Conservation (phyloP, 2,113 vertebrate genomes). For the Sinocyclocheilus anshuiensis region DNA sequence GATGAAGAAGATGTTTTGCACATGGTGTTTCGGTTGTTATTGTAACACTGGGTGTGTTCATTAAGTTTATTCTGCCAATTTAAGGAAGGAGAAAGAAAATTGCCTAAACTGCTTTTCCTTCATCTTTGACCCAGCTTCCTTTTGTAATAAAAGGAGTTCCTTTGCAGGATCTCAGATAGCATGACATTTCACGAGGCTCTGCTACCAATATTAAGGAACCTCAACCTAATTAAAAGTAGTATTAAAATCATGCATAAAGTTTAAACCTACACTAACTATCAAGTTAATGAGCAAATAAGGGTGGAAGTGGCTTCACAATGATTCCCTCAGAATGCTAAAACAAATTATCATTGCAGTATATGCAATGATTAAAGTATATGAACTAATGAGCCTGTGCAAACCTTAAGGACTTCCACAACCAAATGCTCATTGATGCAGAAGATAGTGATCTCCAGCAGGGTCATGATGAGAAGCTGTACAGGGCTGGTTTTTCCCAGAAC, state of each 20-base stretch:
- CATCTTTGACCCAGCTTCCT: conserved; percentile 23
- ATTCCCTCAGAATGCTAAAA: not conserved
- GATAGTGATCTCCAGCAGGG: conserved; percentile 85
- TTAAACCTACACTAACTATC: not conserved
- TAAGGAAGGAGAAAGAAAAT: conserved; percentile 16
- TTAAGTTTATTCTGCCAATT: not conserved
- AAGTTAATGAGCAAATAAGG: not conserved
- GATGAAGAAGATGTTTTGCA: not conserved
- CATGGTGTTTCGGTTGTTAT: not conserved
- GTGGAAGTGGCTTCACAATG: not conserved
- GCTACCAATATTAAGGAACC: not conserved
- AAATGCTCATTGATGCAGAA: conserved; percentile 88
- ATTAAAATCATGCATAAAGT: not conserved
- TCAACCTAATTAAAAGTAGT: not conserved
- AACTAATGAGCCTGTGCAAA: conserved; percentile 62
- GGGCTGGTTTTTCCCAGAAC: conserved; percentile 96
- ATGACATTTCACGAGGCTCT: not conserved
- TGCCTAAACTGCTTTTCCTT: not conserved
- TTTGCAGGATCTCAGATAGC: not conserved
- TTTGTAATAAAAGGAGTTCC: not conserved
- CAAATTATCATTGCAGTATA: not conserved
- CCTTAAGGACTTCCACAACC: conserved; percentile 69
- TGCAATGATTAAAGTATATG: not conserved
- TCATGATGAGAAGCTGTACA: conserved; percentile 91
- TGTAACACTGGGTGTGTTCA: conserved; percentile 9